phyloP scores from a whole-genome alignment of 1,140 invertebrate species.

The Onthophagus taurus region DNA sequence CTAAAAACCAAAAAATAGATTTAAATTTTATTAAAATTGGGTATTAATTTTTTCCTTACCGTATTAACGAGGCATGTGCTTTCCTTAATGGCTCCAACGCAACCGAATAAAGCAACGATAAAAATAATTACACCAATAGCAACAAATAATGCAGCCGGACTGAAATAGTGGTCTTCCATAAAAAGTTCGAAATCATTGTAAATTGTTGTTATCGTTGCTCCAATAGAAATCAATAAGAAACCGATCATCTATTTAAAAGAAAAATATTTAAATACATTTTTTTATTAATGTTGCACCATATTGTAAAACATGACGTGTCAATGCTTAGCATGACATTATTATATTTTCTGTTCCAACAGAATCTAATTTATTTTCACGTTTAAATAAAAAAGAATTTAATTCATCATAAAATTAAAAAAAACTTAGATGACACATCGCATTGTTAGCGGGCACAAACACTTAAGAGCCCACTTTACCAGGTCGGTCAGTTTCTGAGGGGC shows the following conservation, averaged over 20 bases:
- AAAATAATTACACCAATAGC: conserved; percentile 68
- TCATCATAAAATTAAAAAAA: no score
- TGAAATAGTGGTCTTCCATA: conserved; percentile 56
- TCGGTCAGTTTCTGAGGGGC: no score
- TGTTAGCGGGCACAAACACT: no score
- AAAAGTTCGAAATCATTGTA: conserved; percentile 65
- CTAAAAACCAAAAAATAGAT: conserved; percentile 41
- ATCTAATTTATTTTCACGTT: no score
- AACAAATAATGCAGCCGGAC: conserved; percentile 63
- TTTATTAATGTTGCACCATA: neutral
- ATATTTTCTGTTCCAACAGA: no score
- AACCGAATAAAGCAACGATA: conserved; percentile 70
- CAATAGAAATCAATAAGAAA: conserved; percentile 63
- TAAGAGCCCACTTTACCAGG: no score
- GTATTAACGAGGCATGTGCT: conserved; percentile 73
- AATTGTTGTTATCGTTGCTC: conserved; percentile 63
- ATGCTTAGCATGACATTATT: no score
- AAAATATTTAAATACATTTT: conserved; percentile 11
- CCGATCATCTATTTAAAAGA: conserved; percentile 54
- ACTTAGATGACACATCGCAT: no score
- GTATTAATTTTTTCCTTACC: conserved; percentile 41
- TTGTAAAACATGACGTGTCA: neutral
- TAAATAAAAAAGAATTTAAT: no score
- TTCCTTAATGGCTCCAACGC: conserved; percentile 71
- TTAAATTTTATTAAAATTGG: neutral